Base-by-base conservation (phyloP, 2,797 vertebrate genomes). In the Vespertilio murinus region DNA sequence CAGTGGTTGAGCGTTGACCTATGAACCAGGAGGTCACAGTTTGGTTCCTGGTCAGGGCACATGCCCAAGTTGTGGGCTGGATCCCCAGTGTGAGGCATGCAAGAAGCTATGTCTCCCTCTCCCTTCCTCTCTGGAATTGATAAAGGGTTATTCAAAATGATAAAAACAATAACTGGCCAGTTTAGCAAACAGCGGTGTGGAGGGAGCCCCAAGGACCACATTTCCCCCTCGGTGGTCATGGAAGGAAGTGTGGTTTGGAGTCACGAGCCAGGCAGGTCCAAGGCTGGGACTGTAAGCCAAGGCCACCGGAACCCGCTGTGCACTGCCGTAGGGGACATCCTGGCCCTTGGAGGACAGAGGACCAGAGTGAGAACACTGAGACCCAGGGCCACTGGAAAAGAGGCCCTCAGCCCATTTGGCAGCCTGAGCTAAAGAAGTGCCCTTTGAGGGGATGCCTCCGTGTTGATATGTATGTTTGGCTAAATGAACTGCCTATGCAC, bases 321-420 rank as follows among this genome's bases (percentile, higher is more conserved):
- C 0, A 1, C 8, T 28, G 11, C 6, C 14, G 0, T 1, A 1
- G 0, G 1, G 73, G 73, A 17, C 73, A 33, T 33, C 45, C 65
- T 47, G 6, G n/a, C 18, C n/a, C 2, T 47, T 16, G 79, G 40
- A 8, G 18, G 13, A 38, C 18, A 1, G 22, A n/a, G 42, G 6
- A 3, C 18, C n/a, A 8, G 6, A 10, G 2, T 10, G 8, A n/a
- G 25, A 61, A 38, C 25, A 17, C n/a, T 8, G 14, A 59, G 42
- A 7, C 17, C 25, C 18, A 17, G 18, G 38, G 22, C 3, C 4
- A 13, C 45, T 78, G 3, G 30, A 30, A 74, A 11, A 7, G 9
- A 49, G 25, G 40, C 12, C 9, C 6, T 0, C 49, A 11, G 16
- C 23, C 20, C 38, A 10, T 1, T 10, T 2, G 45, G 40, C 2